Conservation (phyloP, 2,888 invertebrate genomes). For the Aspidiotus destructor region DNA sequence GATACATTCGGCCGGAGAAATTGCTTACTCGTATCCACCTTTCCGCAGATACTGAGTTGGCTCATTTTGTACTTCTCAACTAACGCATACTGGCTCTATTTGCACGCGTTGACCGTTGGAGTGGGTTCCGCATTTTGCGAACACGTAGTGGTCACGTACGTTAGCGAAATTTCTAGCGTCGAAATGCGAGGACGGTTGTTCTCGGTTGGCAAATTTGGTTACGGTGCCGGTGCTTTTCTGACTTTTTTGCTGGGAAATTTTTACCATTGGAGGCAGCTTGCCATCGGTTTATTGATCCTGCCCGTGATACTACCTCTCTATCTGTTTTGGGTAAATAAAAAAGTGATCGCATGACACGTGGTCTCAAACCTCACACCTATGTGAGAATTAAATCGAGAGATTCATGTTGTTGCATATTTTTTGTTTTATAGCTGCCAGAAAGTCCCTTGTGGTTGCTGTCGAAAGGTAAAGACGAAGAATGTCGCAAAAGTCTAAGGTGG, state of each 20-base stretch:
- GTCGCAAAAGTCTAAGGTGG: conserved; percentile 13
- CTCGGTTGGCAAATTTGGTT: conserved; percentile 14
- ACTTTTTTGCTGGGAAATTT: conserved; percentile 4
- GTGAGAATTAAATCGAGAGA: neutral
- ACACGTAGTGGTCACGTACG: conserved; percentile 8
- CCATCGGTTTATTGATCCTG: neutral
- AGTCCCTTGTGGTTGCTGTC: conserved; percentile 21
- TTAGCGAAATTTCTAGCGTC: conserved; percentile 18
- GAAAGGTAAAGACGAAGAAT: conserved; percentile 11
- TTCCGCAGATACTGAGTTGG: conserved; percentile 15
- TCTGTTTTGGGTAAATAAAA: conserved; percentile 10
- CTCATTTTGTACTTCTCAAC: neutral
- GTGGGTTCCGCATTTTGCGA: conserved; percentile 20
- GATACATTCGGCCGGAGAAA: conserved; percentile 15
- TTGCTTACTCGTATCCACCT: conserved; percentile 13
- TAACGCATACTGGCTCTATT: conserved; percentile 10
- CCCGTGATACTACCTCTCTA: conserved; percentile 6
- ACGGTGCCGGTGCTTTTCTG: conserved; percentile 14
- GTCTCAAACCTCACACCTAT: neutral
- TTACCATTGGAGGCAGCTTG: conserved; percentile 5
- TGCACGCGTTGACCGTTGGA: conserved; percentile 7
- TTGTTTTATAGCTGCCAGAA: conserved; percentile 9
- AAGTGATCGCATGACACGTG: neutral
- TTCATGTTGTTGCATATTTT: neutral
- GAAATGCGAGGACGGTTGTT: conserved; percentile 17